A percentile compares a stretch with the other conserved stretches of the same genome.
Evolutionary conservation across 2,888 invertebrate genomes (phyloP).

Genomic region (Ametastegia equiseti): DNA sequence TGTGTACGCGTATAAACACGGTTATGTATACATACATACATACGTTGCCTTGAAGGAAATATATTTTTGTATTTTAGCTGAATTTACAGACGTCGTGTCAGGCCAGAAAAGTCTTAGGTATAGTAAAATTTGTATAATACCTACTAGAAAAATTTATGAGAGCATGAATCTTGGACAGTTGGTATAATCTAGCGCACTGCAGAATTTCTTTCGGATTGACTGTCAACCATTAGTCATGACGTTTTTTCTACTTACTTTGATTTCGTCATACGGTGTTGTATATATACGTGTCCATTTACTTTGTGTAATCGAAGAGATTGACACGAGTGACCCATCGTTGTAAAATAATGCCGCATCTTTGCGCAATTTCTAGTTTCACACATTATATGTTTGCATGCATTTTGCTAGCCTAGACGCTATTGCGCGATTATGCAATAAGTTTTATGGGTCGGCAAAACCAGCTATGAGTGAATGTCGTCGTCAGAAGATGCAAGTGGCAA

Average conservation of each 20-base stretch:
- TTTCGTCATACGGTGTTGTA: no score
- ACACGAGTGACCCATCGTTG: conserved; percentile 16
- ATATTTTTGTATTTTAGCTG: conserved; percentile 22
- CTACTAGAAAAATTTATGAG: background rate
- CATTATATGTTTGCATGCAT: conserved; percentile 2
- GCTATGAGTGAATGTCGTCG: background rate
- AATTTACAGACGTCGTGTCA: background rate
- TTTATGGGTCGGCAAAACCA: conserved; percentile 14
- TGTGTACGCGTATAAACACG: background rate
- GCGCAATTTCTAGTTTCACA: conserved; percentile 15
- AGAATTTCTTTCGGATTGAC: background rate
- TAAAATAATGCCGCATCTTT: background rate
- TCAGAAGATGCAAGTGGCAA: no score
- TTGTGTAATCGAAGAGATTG: background rate
- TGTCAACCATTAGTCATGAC: no score
- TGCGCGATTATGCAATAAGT: conserved; percentile 10
- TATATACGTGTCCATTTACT: background rate
- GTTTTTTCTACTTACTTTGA: no score
- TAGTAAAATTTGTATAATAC: no score
- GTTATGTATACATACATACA: background rate
- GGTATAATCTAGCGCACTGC: background rate
- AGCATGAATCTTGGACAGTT: background rate
- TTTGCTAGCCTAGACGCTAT: background rate
- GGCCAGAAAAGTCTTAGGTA: background rate
- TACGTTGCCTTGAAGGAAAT: background rate